A percentile compares a stretch with the other conserved stretches of the same genome.
These are phyloP conservation scores for Malurus melanocephalus DNA, from an alignment of 2,113 vertebrate species.

Conservation along the genomic window DNA sequence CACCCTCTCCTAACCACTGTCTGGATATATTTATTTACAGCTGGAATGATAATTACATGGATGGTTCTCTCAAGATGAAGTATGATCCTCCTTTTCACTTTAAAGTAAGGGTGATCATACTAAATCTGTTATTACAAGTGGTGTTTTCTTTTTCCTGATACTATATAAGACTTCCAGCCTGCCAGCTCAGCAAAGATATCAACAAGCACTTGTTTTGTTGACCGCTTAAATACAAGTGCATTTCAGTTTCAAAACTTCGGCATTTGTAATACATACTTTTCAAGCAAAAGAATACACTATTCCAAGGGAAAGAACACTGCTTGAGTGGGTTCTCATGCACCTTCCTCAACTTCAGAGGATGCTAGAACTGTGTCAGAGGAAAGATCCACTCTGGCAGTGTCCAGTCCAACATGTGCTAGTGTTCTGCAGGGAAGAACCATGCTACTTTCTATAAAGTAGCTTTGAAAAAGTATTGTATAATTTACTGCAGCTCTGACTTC, in stretches of 20 bases:
- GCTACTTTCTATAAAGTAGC: neutral
- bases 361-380: neutral
- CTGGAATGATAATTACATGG: conserved; percentile 71
- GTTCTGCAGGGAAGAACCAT: neutral
- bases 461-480: neutral
- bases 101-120: conserved; percentile 59
- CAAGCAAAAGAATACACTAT: neutral
- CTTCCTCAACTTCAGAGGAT: neutral
- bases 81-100: conserved; percentile 44
- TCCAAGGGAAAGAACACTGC: neutral
- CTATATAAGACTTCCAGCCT: conserved; percentile 35
- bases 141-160: conserved; percentile 54
- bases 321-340: neutral
- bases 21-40: conserved; percentile 71
- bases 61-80: conserved; percentile 56
- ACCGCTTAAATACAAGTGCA: neutral
- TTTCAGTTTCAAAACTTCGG: neutral
- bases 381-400: neutral
- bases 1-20: conserved; percentile 52
- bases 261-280: neutral
- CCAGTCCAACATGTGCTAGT: neutral
- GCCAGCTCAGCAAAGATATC: conserved; percentile 66
- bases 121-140: conserved; percentile 71
- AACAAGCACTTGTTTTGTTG: conserved; percentile 41
- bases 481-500: neutral